Base-by-base conservation (phyloP, 2,888 invertebrate species). In the Cryptus armator region DNA sequence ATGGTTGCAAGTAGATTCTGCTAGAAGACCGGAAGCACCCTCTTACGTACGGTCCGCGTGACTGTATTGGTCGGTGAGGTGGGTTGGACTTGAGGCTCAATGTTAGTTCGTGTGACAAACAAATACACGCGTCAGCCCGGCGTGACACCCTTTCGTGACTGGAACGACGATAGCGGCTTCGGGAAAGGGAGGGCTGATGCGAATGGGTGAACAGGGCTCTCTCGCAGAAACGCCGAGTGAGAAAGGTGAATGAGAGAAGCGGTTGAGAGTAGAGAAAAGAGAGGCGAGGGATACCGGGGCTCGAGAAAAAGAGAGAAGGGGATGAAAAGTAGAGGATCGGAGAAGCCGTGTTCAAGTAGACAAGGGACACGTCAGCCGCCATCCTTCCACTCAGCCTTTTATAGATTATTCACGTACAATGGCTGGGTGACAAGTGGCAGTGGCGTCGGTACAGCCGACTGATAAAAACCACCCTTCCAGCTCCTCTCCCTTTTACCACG, bases 301-400 rank as follows among this genome's bases (percentile, higher is more conserved):
- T 84, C 71, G 71, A 32, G 71, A 75, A 86, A 86, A 66, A 75
- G 83, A 85, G 79, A 84, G 84, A 81, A 86, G 86, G 90, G 90
- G 90, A 90, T 91, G 91, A 90, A 91, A 91, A 91, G 91, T 90
- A 89, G 90, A 92, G 92, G 92, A 91, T 92, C 89, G 90, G 90
- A 89, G 91, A 89, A 92, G 91, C 90, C 92, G 93, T 93, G 93
- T 92, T 93, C 93, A 93, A 93, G 93, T 93, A 93, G 93, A 93
- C 93, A 92, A 91, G 93, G 92, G 92, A 91, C 91, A 91, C 90
- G 92, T 91, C 92, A 90, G 91, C 90, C 90, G 87, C 88, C 90
- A 89, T 91, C 90, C 92, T 90, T 91, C 91, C 91, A 91, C 92
- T 92, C 91, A 91, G 92, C 91, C 92, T 93, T 93, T 93, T 92